These are phyloP conservation scores for Sycophila texana DNA, from an alignment of 2,888 invertebrate genomes.

Conservation along the genomic window DNA sequence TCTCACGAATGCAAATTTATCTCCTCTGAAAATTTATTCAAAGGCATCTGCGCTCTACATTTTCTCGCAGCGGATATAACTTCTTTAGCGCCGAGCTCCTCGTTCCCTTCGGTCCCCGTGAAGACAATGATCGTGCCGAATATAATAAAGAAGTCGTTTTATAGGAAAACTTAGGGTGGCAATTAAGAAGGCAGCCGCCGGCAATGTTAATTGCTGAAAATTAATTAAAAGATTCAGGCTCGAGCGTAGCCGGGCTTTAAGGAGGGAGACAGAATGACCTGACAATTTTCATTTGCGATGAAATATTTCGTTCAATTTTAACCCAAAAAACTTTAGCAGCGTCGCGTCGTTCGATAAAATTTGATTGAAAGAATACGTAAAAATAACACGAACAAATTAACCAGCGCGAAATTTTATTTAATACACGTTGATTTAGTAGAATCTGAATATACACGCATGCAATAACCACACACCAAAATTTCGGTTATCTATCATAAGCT, in stretches of 20 bases:
- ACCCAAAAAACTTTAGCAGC: slow-evolving; percentile 11
- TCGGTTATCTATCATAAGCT: too few species aligned
- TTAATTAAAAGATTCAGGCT: slow-evolving; percentile 67
- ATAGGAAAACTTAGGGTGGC: slow-evolving; percentile 63
- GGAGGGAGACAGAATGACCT: slow-evolving; percentile 37
- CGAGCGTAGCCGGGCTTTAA: neutral
- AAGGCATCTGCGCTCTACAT: neutral
- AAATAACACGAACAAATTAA: neutral
- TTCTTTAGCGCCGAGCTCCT: neutral
- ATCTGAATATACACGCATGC: too few species aligned
- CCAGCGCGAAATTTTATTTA: too few species aligned
- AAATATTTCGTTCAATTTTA: slow-evolving; percentile 49
- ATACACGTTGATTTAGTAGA: too few species aligned
- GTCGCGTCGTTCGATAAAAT: neutral
- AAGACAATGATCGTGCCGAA: slow-evolving; percentile 50
- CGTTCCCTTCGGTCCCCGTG: slow-evolving; percentile 4
- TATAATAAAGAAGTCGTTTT: slow-evolving; percentile 63
- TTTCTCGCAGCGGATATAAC: neutral
- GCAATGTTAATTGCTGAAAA: slow-evolving; percentile 68
- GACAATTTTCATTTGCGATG: slow-evolving; percentile 47
- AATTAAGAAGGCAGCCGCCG: slow-evolving; percentile 65
- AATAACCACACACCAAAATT: too few species aligned
- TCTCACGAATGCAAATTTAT: slow-evolving; percentile 50
- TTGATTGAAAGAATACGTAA: neutral
- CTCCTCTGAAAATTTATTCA: slow-evolving; percentile 18